Base-by-base conservation (phyloP, 2,888 invertebrate genomes). In the Erebia epiphron region DNA sequence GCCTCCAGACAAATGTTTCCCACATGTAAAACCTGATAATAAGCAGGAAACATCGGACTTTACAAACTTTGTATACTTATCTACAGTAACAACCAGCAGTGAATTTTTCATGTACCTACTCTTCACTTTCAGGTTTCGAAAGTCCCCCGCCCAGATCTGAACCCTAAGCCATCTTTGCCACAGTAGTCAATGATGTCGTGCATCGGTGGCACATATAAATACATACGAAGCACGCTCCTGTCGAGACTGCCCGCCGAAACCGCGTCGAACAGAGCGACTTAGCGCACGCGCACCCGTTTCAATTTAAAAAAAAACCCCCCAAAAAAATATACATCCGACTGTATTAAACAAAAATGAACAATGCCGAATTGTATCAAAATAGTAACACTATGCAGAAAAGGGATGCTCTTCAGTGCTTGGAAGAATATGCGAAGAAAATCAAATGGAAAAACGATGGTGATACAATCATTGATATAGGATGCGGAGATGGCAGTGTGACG, bases 401-500 rank as follows among this genome's bases (percentile, higher is more conserved):
- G 26, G 92, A 91, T 75, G 90, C 91, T 0, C 82, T 92, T 1
- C 94, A 95, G 73, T 94, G 96, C 13, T 83, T 97, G 63, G 94
- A 95, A 50, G 95, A 96, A 79, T 96, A 95, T 82, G 86, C 94
- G 8, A 85, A 88, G 10, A 87, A 92, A 77, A 87, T 96, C 46
- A 89, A 93, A 73, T 96, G 95, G 95, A 90, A 90, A 67, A 78
- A 84, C 14, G 88, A 89, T 65, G 71, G 74, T 14, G 86, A 88
- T 66, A 85, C 86, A n/a, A 83, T 95, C 2, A 79, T 96, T 70
- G 97, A 97, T 79, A 94, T 97, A 54, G 97, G 97, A 0, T 96
- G 96, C 73, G 97, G 97, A 0, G 95, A 96, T 52, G 97, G 97
- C 0, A 94, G 95, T 78, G 95, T 97, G 13, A 92, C 94, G 68